Evolutionary conservation across 2,113 vertebrate genomes (phyloP), one percentile per base, ranked within the genome.

Genomic region (Osmerus mordax): DNA sequence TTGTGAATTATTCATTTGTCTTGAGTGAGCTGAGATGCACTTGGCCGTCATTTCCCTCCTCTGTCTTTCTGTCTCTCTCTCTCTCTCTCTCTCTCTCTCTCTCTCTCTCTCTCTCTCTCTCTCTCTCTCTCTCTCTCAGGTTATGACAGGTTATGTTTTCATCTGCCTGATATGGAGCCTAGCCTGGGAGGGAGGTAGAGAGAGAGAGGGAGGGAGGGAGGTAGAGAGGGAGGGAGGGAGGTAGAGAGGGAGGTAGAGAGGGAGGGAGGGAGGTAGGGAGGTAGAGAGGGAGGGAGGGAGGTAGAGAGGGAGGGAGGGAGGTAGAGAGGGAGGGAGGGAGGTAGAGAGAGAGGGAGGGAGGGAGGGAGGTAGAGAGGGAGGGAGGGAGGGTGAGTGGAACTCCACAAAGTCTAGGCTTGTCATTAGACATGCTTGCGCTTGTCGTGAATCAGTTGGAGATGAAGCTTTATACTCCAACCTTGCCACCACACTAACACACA

Each of bases 61-160:
- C 51, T 64, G 47, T 72, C 59, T 65, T 16, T 65, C 25, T 64
- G 21, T 70, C 58, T 71, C 23, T 52, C 60, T 62, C 23, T 52
- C 69, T 52, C 23, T 71, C 69, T 63, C 47, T 71, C 69, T 70
- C 56, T 70, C 52, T 69, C 23, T 69, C 68, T 70, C 32, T 59
- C 55, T 70, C 32, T n/a, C 51, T 72, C 51, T 64, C 25, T 72
- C 59, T 65, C 9, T 65, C 25, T 64, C 16, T 70, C 58, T 71
- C 23, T 52, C 60, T 62, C 23, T 52, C 69, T 52, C 23, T 71
- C 69, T 63, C 47, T 71, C 69, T 70, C 56, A n/a, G n/a, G n/a
- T n/a, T n/a, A n/a, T n/a, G 90, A 91, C 90, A 92, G 87, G 78
- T 89, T 90, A 91, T 92, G 91, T 90, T 90, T 87, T 90, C 89